A percentile compares a stretch with the other conserved stretches of the same genome.
phyloP scores from a whole-genome alignment of 2,113 vertebrate species.

The Mirza zaza region DNA sequence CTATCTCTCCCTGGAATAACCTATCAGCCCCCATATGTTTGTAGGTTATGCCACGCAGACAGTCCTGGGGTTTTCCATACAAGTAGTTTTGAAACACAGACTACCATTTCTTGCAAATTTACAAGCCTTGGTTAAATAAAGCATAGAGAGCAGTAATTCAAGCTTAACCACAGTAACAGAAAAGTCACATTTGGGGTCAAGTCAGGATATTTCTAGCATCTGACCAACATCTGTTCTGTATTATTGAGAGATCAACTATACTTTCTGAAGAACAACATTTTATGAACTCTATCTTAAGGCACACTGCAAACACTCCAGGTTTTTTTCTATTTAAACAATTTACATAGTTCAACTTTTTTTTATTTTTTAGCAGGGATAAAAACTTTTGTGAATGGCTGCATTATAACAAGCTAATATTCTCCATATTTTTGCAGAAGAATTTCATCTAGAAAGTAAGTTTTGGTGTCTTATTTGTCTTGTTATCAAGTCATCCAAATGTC shows the following conservation, averaged over 20 bases:
- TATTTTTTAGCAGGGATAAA: not conserved
- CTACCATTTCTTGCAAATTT: not conserved
- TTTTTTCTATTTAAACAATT: not conserved
- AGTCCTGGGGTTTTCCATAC: not conserved
- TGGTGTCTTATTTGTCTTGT: not conserved
- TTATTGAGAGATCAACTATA: constrained; percentile 36
- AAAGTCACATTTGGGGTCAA: constrained; percentile 5
- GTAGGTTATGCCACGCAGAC: not conserved
- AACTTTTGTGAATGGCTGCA: not conserved
- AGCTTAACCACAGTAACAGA: constrained; percentile 26
- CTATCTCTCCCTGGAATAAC: not conserved
- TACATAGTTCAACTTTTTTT: not conserved
- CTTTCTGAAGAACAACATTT: not conserved
- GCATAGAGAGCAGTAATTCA: constrained; percentile 37
- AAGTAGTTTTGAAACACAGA: constrained; percentile 6
- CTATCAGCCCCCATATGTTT: not conserved
- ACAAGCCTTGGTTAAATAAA: constrained; percentile 40
- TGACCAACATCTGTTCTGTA: not conserved
- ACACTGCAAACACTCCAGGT: not conserved
- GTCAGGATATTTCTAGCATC: not conserved
- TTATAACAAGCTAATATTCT: not conserved
- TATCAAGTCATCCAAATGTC: not conserved
- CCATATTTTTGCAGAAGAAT: not conserved
- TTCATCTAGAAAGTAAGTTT: not conserved
- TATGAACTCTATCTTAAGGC: not conserved